Evolutionary conservation across 92 coral and sea anemone genomes (phyloP).

Genomic region (Palythoa grandiflora): DNA sequence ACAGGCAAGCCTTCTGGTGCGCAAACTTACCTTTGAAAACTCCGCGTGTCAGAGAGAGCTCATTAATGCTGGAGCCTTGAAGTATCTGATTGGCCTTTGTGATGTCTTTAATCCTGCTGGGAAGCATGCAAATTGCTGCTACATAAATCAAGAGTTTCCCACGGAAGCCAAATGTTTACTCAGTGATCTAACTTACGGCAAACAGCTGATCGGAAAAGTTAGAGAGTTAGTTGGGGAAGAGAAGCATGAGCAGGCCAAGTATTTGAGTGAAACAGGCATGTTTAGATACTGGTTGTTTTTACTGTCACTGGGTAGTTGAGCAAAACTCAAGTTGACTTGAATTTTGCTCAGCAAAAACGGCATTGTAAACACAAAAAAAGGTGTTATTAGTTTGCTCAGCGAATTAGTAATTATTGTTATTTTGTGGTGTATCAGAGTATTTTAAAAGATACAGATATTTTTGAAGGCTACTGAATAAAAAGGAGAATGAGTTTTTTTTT

Average conservation of each 20-base stretch:
- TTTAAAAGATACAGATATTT: too few species aligned
- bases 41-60: conserved; percentile 81
- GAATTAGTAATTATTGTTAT: too few species aligned
- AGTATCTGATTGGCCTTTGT: conserved; percentile 78
- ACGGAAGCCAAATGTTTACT: conserved; percentile 65
- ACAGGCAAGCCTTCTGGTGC: conserved; percentile 81
- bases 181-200: conserved; percentile 65
- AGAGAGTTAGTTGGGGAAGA: conserved; percentile 60
- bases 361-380: too few species aligned
- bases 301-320: not conserved
- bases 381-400: too few species aligned
- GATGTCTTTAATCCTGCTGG: conserved; percentile 75
- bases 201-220: conserved; percentile 86
- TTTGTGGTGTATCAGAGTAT: too few species aligned
- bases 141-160: conserved; percentile 41
- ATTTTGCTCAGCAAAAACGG: too few species aligned
- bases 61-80: conserved; percentile 79
- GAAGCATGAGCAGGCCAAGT: conserved; percentile 50
- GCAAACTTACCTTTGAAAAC: conserved; percentile 69
- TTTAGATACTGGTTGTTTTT: not conserved
- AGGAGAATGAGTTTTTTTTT: too few species aligned
- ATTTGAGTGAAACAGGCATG: conserved; percentile 73
- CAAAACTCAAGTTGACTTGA: too few species aligned
- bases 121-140: conserved; percentile 85
- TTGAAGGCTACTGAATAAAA: too few species aligned